Evolutionary conservation across 2,113 vertebrate species (phyloP).

Genomic region (Ia io): DNA sequence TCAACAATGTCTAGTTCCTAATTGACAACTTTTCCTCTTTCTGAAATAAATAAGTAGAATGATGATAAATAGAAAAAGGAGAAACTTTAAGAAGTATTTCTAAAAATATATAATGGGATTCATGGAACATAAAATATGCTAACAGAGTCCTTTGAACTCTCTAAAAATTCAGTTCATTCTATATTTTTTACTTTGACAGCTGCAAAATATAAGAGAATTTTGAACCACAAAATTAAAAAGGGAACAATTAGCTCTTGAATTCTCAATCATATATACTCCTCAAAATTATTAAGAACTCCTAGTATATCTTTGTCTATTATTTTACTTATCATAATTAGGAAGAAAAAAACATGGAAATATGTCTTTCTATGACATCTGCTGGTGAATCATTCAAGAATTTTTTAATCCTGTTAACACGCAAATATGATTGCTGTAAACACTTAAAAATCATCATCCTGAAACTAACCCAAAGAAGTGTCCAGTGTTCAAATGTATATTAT

Average conservation of each 20-base stretch:
- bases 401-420: neutral
- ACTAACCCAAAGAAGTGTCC: neutral
- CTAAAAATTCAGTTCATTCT: neutral
- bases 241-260: neutral
- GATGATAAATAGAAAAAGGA: neutral
- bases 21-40: neutral
- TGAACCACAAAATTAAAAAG: constrained; percentile 1
- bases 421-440: neutral
- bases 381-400: neutral
- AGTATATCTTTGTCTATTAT: neutral
- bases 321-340: constrained; percentile 5
- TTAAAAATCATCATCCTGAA: constrained; percentile 20
- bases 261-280: neutral
- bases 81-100: constrained; percentile 6
- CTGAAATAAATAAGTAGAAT: neutral
- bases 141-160: neutral
- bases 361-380: neutral
- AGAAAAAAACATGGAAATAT: neutral
- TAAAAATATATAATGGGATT: neutral
- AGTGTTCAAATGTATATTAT: neutral
- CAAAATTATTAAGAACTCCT: neutral
- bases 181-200: constrained; percentile 24
- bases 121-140: constrained; percentile 37
- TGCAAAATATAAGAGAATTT: neutral
- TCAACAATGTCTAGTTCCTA: neutral